phyloP scores from a whole-genome alignment of 2,113 vertebrate genomes.

The Dinomys branickii region DNA sequence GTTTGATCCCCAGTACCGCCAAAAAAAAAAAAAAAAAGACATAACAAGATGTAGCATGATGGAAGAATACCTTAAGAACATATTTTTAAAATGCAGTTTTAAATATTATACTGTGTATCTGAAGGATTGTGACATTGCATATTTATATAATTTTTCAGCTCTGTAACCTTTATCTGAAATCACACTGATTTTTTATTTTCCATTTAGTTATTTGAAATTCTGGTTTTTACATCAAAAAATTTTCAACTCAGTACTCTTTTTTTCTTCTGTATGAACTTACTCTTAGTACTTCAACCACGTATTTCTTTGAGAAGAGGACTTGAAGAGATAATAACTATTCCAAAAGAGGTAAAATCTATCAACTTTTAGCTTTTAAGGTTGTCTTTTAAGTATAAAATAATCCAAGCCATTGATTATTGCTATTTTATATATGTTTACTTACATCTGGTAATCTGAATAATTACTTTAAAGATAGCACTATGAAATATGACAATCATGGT shows the following conservation, averaged over 20 bases:
- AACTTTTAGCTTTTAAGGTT: background rate
- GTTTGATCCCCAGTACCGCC: too few species aligned
- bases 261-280: background rate
- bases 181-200: background rate
- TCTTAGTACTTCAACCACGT: background rate
- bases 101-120: background rate
- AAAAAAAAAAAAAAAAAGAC: background rate
- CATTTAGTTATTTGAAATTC: slow-evolving; percentile 24
- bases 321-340: background rate
- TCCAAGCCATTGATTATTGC: background rate
- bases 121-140: background rate
- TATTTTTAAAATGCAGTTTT: background rate
- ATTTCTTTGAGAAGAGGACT: background rate
- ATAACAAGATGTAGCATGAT: background rate
- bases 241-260: background rate
- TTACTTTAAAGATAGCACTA: too few species aligned
- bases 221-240: background rate
- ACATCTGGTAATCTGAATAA: too few species aligned
- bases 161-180: background rate
- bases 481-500: too few species aligned
- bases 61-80: background rate
- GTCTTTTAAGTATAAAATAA: background rate
- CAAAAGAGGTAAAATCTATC: slow-evolving; percentile 27
- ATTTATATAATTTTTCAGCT: background rate
- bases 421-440: background rate